Evolutionary conservation across 2,888 invertebrate genomes (phyloP).

Genomic region (Pachycephus smyrnensis): DNA sequence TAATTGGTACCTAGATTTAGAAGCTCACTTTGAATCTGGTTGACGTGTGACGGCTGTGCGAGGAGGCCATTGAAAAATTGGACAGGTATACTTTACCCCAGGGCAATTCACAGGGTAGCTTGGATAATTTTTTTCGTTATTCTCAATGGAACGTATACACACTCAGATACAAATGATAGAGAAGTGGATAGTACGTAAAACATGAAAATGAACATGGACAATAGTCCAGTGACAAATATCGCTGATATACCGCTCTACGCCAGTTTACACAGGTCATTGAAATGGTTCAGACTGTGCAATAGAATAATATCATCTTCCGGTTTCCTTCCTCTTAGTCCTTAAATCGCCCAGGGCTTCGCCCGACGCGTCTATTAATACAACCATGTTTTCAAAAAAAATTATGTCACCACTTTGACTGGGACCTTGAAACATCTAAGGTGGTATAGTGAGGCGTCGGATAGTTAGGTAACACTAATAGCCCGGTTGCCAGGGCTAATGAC

Average conservation of each 20-base stretch:
- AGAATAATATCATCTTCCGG: not conserved
- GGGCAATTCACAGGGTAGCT: not conserved
- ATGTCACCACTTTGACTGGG: not conserved
- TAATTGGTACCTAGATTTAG: slow-evolving; percentile 32
- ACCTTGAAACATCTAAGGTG: slow-evolving; percentile 5
- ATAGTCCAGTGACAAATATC: not conserved
- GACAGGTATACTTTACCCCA: not conserved
- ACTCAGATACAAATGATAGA: too few species aligned
- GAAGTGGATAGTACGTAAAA: not conserved
- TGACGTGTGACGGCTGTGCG: not conserved
- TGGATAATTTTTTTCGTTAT: too few species aligned
- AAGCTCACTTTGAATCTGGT: not conserved
- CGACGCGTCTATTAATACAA: not conserved
- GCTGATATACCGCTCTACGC: not conserved
- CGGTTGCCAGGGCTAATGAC: slow-evolving; percentile 48
- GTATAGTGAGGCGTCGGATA: not conserved
- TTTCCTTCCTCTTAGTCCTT: not conserved
- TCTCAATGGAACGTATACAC: too few species aligned
- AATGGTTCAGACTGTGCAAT: too few species aligned
- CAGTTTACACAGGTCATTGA: too few species aligned
- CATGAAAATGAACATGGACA: not conserved
- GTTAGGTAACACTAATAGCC: slow-evolving; percentile 47
- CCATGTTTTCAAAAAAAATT: not conserved
- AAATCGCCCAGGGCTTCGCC: not conserved
- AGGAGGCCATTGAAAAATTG: not conserved